A percentile compares a stretch with the other conserved stretches of the same genome.
These are phyloP conservation scores for Myiothlypis chrysogaster DNA, from an alignment of 2,797 vertebrate genomes.

Conservation along the genomic window DNA sequence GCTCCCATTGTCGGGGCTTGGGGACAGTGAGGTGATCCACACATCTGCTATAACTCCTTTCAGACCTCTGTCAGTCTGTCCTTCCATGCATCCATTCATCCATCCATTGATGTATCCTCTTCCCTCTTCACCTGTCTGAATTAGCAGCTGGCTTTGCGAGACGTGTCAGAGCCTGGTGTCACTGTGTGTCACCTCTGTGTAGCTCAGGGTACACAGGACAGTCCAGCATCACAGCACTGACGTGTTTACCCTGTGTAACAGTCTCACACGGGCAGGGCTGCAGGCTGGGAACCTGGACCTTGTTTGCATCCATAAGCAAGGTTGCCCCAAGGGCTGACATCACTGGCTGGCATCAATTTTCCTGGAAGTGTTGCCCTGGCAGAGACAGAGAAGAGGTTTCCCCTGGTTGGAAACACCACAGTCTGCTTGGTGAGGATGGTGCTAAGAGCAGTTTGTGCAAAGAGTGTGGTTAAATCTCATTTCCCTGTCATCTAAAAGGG, in stretches of 20 bases:
- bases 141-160: background rate
- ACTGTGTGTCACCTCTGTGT: background rate
- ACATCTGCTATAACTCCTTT: background rate
- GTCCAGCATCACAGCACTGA: background rate
- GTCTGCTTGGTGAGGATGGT: background rate
- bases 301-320: background rate
- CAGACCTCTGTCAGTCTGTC: background rate
- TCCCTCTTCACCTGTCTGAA: background rate
- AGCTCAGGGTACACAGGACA: background rate
- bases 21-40: background rate
- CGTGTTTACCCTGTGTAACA: fast-evolving
- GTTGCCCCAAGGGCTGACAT: background rate
- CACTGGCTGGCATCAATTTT: background rate
- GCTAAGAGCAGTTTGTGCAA: background rate
- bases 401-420: background rate
- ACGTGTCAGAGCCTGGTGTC: background rate
- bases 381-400: background rate
- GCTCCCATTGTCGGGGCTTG: background rate
- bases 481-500: background rate
- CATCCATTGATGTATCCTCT: background rate
- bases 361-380: background rate
- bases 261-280: fast-evolving
- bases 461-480: background rate
- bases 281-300: background rate
- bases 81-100: background rate